Base-by-base conservation (phyloP, 2,888 invertebrate genomes). In the Drosophila sordidula region DNA sequence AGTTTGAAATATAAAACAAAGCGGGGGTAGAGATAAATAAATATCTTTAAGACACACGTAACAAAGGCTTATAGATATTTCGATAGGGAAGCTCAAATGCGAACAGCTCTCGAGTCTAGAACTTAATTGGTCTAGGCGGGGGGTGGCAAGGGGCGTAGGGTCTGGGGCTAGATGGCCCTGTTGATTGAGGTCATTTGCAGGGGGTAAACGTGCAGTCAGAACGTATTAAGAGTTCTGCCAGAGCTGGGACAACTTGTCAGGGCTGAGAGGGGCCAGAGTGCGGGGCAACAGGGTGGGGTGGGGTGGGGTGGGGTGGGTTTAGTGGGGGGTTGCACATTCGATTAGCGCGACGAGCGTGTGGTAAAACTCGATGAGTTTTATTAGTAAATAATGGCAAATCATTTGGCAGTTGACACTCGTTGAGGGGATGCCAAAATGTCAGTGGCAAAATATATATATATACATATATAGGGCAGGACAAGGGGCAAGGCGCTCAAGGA, bases 311-410 rank as follows among this genome's bases (percentile, higher is more conserved):
- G n/a, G 18, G 45, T 11, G n/a, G 38, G 36, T 4, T 9, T 26
- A 6, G 26, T 6, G 8, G 29, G n/a, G 45, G 32, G 70, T 14
- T 39, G 68, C 45, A 73, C 70, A 75, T 87, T 85, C 80, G 84
- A 88, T 83, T 86, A 86, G 84, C 69, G 72, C 51, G 56, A 56
- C 47, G 59, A 64, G 75, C 54, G 77, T 70, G 70, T 62, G 77
- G 70, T 32, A 64, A 75, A 70, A 86, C 76, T 86, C 85, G 87
- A 88, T 90, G 83, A 90, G 90, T 90, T 90, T 90, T 91, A 91
- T 91, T 90, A 89, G 88, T 90, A 87, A 91, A 90, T 91, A 91
- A 91, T 91, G 90, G 91, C 79, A 72, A 89, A 90, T 91, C 91
- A 90, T 91, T 91, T 91, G 90, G 70, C 87, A 84, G 87, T 90